Base-by-base conservation (phyloP, 2,888 invertebrate species). In the Punctoribates punctum region DNA sequence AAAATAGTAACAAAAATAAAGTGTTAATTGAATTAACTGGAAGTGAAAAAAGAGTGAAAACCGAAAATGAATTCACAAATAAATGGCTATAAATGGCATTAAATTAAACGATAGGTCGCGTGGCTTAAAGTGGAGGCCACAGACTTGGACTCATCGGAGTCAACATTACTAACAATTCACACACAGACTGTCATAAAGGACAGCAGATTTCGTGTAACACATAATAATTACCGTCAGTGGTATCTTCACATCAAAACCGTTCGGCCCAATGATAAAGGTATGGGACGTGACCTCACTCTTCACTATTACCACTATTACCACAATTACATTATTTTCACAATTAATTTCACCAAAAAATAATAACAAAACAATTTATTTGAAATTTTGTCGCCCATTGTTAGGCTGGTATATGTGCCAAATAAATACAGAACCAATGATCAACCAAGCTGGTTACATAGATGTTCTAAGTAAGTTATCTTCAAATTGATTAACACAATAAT, bases 381-480 rank as follows among this genome's bases (percentile, higher is more conserved):
- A n/a, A 34, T 42, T 23, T 57, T 57, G 2, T 1, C 8, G 34
- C 11, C n/a, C 57, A 15, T 29, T 27, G 8, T 20, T 27, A 77
- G 77, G 83, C 72, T 81, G 80, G 75, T 92, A 92, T 85, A 91
- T 92, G 91, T 92, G 92, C 84, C 92, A 92, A 85, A 93, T 93
- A 81, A 94, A 94, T 85, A 94, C 94, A 70, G 92, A 93, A 85
- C 95, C 95, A 0, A 94, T 95, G 93, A 94, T 95, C 83, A 94
- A 93, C 83, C 94, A 94, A 88, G 92, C 94, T 57, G 95, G 94
- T 77, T 94, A 92, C 83, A 88, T 95, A 51, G 93, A 95, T 86
- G 94, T 95, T 78, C 93, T 95, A 70, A 94, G 95, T 94, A 83
- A 34, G 34, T 34, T 88, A 92, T 85, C 8, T 27, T 8, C 1